Base-by-base conservation (phyloP, 2,113 vertebrate genomes). In the Dicaeum eximium region DNA sequence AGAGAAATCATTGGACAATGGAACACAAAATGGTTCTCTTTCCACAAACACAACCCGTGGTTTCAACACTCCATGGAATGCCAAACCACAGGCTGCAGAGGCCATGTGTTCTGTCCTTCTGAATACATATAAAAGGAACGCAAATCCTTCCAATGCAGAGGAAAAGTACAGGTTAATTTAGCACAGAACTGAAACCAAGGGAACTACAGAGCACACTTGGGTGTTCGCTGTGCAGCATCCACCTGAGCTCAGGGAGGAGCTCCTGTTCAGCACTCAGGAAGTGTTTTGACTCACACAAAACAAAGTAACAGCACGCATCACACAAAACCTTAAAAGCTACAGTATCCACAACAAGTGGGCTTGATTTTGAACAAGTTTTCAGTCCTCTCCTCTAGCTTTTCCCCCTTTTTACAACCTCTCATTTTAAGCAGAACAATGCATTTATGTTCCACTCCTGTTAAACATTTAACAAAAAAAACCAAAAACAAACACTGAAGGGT, bases 81-180 rank as follows among this genome's bases (percentile, higher is more conserved):
- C 7, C 24, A 75, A 21, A 86, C 19, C 28, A 71, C 0, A 33
- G 38, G 31, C 19, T 56, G 5, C 37, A 21, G 12, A 48, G 21
- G 27, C 27, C 54, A 66, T 10, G 47, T 98, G 98, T 98, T 61
- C 98, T 98, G 98, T 97, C 71, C 98, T 98, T 98, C 85, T 98
- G 98, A 98, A 98, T 98, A 98, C 98, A 97, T 96, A 11, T 92
- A 93, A 97, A 98, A 98, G 98, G 96, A 98, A 83, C 88, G 40
- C n/a, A 11, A 85, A 13, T 88, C 97, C 97, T 98, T 98, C 89
- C 88, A 98, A 98, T 90, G 98, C 97, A 98, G 98, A 98, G 98
- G 98, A 96, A 97, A 98, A 98, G 97, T 28, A 97, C 98, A 98
- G 97, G 47, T 98, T 97, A 65, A 70, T 98, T 67, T 98, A 96